These are phyloP conservation scores for Epinephelus moara DNA, from an alignment of 2,113 vertebrate genomes.

Conservation along the genomic window DNA sequence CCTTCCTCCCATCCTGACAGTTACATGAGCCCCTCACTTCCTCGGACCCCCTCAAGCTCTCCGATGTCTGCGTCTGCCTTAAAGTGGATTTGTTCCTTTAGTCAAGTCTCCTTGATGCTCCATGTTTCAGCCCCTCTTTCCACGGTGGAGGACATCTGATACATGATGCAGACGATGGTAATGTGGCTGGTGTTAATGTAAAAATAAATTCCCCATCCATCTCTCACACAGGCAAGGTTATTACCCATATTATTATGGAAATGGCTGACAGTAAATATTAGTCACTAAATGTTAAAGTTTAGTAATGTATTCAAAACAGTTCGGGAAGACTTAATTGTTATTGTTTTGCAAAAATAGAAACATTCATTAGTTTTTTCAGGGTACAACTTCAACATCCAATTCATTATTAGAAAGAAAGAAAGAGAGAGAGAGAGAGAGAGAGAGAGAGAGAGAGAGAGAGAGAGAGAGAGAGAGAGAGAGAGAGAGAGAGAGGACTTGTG, in stretches of 20 bases:
- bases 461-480: background rate
- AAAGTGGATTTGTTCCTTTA: constrained; percentile 53
- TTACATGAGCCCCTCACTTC: constrained; percentile 41
- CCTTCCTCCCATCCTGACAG: background rate
- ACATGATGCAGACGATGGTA: constrained; percentile 67
- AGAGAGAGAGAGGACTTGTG: background rate
- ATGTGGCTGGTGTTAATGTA: constrained; percentile 71
- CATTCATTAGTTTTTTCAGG: constrained; percentile 29
- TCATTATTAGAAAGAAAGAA: constrained; percentile 17
- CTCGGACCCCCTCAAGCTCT: constrained; percentile 44
- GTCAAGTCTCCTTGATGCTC: constrained; percentile 37
- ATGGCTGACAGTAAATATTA: constrained; percentile 60
- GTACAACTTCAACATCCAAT: constrained; percentile 27
- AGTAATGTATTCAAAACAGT: constrained; percentile 33
- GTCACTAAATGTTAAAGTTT: constrained; percentile 38
- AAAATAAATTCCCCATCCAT: constrained; percentile 75
- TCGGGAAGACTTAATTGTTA: constrained; percentile 8
- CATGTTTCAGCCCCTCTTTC: constrained; percentile 47
- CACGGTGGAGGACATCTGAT: constrained; percentile 59
- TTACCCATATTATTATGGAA: constrained; percentile 60
- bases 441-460: background rate
- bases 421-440: background rate
- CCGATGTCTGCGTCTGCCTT: constrained; percentile 48
- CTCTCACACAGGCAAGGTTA: constrained; percentile 58
- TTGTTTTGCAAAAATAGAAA: constrained; percentile 54